Base-by-base conservation (phyloP, 2,113 vertebrate genomes). In the Verasper variegatus region DNA sequence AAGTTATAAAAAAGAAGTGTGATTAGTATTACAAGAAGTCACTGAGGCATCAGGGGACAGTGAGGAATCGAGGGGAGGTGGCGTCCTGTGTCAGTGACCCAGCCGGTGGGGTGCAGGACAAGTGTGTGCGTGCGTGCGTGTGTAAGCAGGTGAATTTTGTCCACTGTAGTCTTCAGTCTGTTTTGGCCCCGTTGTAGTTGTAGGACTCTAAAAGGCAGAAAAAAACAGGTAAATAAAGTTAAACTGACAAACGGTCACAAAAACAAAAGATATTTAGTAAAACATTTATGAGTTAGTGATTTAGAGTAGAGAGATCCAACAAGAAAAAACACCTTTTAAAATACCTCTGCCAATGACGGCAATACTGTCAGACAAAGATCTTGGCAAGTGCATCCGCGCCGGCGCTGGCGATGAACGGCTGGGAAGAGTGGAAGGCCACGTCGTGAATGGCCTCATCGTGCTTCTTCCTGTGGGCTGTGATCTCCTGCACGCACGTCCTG, bases 371-470 rank as follows among this genome's bases (percentile, higher is more conserved):
- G 87, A 97, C 94, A 52, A 97, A 97, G 91, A 97, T 96, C 93
- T 97, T 97, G 90, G 96, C 96, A 15, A 98, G 95, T 84, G 96
- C 96, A 0, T 98, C 96, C 1, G 96, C 96, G 0, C 96, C 96
- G 0, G 95, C 97, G 0, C 96, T 97, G 90, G 96, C 97, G 0
- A 97, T 96, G 77, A 97, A 96, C 67, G 96, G 95, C 87, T 96
- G 96, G 31, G 94, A 92, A n/a, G 96, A 93, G 88, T 98, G 97
- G 92, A 97, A 98, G 87, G 97, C 96, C 59, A 98, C 96, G 0
- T 97, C 96, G 0, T 97, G 97, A 75, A 98, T 96, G 88, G 96
- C 96, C 89, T 98, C 97, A 27, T 97, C 96, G 1, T 97, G 96
- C 85, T 98, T 98, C 92, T 96, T 97, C 86, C 96, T 95, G 91